Conservation (phyloP, 2,888 invertebrate species). For the Cephus pygmeus region DNA sequence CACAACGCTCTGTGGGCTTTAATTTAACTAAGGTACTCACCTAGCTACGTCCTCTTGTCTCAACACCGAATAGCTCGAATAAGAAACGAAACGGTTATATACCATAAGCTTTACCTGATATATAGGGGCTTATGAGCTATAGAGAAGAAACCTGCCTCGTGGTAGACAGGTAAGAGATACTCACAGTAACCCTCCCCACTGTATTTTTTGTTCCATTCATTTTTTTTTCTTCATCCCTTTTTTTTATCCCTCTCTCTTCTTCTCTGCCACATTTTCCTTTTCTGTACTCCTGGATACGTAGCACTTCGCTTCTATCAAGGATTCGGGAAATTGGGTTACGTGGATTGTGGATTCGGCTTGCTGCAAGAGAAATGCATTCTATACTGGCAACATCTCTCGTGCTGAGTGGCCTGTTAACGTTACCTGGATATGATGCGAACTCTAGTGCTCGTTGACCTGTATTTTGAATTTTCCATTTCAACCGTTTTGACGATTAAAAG, state of each 20-base stretch:
- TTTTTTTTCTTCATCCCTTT: neutral
- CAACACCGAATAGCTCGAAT: conserved; percentile 20
- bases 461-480: neutral
- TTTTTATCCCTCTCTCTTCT: neutral
- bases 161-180: conserved; percentile 26
- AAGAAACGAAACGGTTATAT: conserved; percentile 47
- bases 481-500: neutral
- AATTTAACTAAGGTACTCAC: conserved; percentile 44
- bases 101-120: conserved; percentile 47
- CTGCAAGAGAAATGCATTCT: neutral
- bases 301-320: neutral
- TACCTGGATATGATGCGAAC: neutral
- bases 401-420: neutral
- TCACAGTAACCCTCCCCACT: neutral
- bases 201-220: conserved; percentile 18
- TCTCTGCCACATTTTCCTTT: neutral
- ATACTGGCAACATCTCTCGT: neutral
- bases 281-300: neutral
- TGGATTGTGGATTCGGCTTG: neutral
- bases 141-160: conserved; percentile 37
- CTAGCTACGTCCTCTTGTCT: conserved; percentile 13
- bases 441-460: neutral
- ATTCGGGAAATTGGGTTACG: conserved; percentile 2
- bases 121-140: conserved; percentile 42
- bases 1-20: conserved; percentile 38